Conservation (phyloP, 2,113 vertebrate species). For the Nerophis ophidion region DNA sequence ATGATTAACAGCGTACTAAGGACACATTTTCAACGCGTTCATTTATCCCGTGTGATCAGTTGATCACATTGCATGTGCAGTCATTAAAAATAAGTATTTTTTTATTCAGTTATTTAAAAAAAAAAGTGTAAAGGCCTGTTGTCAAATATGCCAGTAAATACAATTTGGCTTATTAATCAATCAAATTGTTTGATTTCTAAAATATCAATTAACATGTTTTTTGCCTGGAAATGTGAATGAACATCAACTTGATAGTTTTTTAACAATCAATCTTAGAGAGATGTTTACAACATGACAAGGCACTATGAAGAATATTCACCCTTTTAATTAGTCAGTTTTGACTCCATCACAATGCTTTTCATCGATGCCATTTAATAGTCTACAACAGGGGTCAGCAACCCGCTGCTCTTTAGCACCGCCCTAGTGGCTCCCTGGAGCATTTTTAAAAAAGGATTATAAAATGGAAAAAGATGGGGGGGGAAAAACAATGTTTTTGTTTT, state of each 20-base stretch:
- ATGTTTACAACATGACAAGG: no score
- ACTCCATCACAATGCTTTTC: no score
- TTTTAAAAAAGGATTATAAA: no score
- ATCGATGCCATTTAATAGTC: no score
- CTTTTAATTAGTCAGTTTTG: not conserved
- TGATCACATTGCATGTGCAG: not conserved
- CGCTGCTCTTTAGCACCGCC: no score
- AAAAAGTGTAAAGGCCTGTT: not conserved
- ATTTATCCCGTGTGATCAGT: not conserved
- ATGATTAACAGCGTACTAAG: not conserved
- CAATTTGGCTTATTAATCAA: not conserved
- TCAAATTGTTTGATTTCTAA: not conserved
- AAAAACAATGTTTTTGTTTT: no score
- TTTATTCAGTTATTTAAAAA: not conserved
- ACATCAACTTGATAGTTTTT: no score
- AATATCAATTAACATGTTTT: not conserved
- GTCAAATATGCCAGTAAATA: constrained; percentile 1
- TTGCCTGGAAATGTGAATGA: not conserved
- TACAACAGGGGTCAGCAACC: no score
- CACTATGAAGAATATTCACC: not conserved
- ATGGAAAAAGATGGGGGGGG: no score
- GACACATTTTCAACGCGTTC: constrained; percentile 1
- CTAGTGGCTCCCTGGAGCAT: no score
- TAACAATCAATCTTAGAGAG: no score
- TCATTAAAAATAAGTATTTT: not conserved